Percentiles rank a stretch among this genome's conserved stretches.
phyloP scores from a whole-genome alignment of 2,888 invertebrate genomes.

The Eudasyphora cyanicolor region DNA sequence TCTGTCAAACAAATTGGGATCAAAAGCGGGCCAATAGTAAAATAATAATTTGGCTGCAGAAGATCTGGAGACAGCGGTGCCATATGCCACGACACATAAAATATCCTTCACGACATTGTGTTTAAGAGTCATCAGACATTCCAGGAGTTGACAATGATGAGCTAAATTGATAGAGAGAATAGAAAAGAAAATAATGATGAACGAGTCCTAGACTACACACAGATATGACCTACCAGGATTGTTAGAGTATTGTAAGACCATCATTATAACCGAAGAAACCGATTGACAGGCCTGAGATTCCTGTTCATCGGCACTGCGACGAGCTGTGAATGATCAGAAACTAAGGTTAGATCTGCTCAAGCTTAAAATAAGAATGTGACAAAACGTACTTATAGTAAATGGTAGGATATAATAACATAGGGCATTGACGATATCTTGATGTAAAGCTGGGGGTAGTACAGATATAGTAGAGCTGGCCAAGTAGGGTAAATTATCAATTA shows the following conservation, averaged over 20 bases:
- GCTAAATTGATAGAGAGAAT: slow-evolving; percentile 81
- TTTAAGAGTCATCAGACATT: slow-evolving; percentile 97
- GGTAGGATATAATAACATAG: slow-evolving; percentile 97
- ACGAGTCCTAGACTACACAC: neutral
- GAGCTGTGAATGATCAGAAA: slow-evolving; percentile 80
- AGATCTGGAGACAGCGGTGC: slow-evolving; percentile 95
- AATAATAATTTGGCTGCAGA: slow-evolving; percentile 98
- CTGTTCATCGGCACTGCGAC: slow-evolving; percentile 86
- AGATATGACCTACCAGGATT: slow-evolving; percentile 89
- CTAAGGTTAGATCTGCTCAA: neutral
- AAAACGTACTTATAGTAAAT: slow-evolving; percentile 92
- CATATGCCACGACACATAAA: slow-evolving; percentile 97
- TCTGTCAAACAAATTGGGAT: slow-evolving; percentile 94
- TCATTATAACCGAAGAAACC: slow-evolving; percentile 96
- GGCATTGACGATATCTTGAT: slow-evolving; percentile 96
- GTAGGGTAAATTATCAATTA: slow-evolving; percentile 97
- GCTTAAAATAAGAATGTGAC: neutral
- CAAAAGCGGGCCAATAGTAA: slow-evolving; percentile 99
- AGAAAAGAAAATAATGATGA: neutral
- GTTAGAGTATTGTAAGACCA: slow-evolving; percentile 97
- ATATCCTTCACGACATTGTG: slow-evolving; percentile 95
- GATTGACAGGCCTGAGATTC: slow-evolving; percentile 92
- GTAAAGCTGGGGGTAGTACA: slow-evolving; percentile 92
- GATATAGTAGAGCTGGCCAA: slow-evolving; percentile 96
- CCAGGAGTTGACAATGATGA: slow-evolving; percentile 97